Evolutionary conservation across 2,113 vertebrate species (phyloP).

Genomic region (Sinocyclocheilus grahami): DNA sequence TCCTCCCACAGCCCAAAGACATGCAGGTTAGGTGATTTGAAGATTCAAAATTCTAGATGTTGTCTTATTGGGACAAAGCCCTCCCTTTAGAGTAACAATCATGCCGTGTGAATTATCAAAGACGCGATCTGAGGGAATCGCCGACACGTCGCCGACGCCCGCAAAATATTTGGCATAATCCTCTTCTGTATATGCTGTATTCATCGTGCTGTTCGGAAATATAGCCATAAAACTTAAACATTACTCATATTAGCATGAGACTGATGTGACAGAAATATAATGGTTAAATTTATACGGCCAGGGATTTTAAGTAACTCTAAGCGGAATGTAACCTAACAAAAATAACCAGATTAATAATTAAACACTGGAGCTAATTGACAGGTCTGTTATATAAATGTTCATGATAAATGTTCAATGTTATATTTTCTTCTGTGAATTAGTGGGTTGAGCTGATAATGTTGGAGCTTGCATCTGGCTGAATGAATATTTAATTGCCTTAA

Average conservation of each 20-base stretch:
- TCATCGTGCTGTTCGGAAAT: not conserved
- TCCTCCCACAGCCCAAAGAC: too few relatives aligned
- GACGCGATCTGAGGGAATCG: too few relatives aligned
- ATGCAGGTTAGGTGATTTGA: too few relatives aligned
- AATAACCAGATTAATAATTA: not conserved
- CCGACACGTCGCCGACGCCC: too few relatives aligned
- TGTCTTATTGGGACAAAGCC: too few relatives aligned
- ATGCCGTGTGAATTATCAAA: too few relatives aligned
- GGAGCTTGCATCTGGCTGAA: slow-evolving; percentile 61
- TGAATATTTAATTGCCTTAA: slow-evolving; percentile 71
- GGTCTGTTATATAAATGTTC: slow-evolving; percentile 17
- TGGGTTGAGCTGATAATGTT: not conserved
- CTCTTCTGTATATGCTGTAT: too few relatives aligned
- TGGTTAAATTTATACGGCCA: not conserved
- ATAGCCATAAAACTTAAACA: not conserved
- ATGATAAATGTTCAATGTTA: not conserved
- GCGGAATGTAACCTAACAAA: not conserved
- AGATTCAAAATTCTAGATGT: too few relatives aligned
- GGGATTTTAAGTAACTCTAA: not conserved
- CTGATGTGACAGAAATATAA: not conserved
- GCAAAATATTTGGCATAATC: too few relatives aligned
- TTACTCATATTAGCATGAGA: not conserved
- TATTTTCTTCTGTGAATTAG: slow-evolving; percentile 9
- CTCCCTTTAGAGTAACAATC: too few relatives aligned
- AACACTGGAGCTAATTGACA: not conserved